A percentile compares a stretch with the other conserved stretches of the same genome.
phyloP scores from a whole-genome alignment of 2,888 invertebrate species.

The Noctuana brunneofusca region DNA sequence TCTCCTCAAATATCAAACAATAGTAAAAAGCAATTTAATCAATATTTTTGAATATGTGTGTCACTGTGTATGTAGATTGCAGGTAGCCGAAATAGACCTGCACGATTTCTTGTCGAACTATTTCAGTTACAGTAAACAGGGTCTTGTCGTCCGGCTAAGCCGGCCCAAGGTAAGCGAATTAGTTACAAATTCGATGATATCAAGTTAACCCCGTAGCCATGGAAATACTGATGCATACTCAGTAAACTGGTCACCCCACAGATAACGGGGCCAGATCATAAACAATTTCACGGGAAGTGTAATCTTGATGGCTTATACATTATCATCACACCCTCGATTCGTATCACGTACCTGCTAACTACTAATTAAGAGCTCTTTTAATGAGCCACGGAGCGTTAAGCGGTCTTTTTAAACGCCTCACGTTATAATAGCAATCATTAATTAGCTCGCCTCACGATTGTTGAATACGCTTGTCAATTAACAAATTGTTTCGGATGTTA shows the following conservation, averaged over 20 bases:
- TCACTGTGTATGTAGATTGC: no score
- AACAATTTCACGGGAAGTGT: neutral
- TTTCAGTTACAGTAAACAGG: no score
- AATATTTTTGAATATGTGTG: no score
- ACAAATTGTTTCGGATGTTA: neutral
- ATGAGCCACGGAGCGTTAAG: neutral
- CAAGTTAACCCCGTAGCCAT: no score
- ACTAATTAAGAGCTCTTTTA: neutral
- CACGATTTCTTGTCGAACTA: no score
- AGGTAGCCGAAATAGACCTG: no score
- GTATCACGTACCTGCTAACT: neutral
- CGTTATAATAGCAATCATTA: neutral
- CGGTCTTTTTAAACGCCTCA: neutral
- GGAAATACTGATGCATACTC: no score
- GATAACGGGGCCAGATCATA: neutral
- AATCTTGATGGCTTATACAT: neutral
- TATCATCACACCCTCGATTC: constrained; percentile 2
- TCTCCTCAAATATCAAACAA: no score
- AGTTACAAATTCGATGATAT: no score
- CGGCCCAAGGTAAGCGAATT: no score
- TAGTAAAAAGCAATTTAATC: no score
- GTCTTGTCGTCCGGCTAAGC: no score
- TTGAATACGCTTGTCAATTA: neutral
- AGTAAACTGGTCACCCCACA: neutral
- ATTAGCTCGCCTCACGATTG: constrained; percentile 2